These are phyloP conservation scores for Regulus satrapa DNA, from an alignment of 2,113 vertebrate species.

Conservation along the genomic window DNA sequence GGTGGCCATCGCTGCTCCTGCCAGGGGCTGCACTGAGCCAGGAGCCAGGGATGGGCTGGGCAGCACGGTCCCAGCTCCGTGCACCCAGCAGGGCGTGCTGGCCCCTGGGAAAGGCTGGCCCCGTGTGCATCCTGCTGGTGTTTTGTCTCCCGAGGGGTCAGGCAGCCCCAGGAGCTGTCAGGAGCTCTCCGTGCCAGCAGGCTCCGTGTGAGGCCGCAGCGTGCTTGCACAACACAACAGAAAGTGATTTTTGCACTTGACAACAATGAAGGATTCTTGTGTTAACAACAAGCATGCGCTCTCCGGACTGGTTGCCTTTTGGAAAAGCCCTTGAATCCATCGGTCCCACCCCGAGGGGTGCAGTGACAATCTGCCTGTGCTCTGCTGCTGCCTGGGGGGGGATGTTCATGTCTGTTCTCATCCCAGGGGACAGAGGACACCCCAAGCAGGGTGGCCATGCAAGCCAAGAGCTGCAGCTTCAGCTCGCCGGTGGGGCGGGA, in stretches of 20 bases:
- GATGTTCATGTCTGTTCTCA: not conserved
- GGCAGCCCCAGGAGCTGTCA: not conserved
- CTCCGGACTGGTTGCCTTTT: not conserved
- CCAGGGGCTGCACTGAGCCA: not conserved
- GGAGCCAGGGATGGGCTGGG: not conserved
- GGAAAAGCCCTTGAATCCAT: not conserved
- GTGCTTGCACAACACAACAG: not conserved
- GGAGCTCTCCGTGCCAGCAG: not conserved
- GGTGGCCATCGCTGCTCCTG: rapidly evolving
- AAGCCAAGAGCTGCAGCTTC: not conserved
- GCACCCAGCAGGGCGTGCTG: not conserved
- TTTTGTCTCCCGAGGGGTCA: not conserved
- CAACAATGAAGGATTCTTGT: slow-evolving; percentile 4
- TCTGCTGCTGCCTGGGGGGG: not conserved
- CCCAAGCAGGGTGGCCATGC: not conserved
- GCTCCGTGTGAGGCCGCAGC: not conserved
- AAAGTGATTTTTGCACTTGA: slow-evolving; percentile 37
- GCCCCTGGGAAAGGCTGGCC: not conserved
- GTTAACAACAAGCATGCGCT: not conserved
- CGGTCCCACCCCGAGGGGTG: not conserved
- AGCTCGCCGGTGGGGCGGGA: not conserved
- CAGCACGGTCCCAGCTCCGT: rapidly evolving
- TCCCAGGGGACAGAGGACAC: not conserved
- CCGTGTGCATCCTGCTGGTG: not conserved
- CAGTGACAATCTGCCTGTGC: not conserved